These are phyloP conservation scores for Chitala chitala DNA, from an alignment of 2,113 vertebrate genomes.

Conservation along the genomic window DNA sequence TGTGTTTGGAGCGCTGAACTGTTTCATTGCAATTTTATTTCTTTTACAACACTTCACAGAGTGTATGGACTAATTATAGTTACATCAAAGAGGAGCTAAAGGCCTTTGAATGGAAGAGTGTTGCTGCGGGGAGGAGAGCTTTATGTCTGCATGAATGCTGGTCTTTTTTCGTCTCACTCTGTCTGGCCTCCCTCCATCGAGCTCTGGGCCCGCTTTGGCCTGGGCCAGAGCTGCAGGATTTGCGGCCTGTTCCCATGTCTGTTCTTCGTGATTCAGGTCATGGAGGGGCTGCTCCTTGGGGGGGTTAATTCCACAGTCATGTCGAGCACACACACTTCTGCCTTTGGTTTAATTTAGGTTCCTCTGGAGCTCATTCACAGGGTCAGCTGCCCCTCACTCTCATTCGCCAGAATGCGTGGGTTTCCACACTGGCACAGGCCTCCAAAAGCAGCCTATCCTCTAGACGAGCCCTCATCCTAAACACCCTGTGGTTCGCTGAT, in stretches of 20 bases:
- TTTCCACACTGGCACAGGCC: constrained; percentile 13
- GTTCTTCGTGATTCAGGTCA: background rate
- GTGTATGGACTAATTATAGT: constrained; percentile 67
- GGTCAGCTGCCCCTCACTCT: no score
- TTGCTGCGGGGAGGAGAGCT: constrained; percentile 42
- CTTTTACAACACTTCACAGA: constrained; percentile 62
- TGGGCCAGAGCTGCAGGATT: background rate
- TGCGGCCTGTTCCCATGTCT: constrained; percentile 7
- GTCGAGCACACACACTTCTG: background rate
- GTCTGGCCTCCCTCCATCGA: constrained; percentile 24
- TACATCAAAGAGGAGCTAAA: constrained; percentile 66
- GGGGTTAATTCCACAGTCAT: background rate
- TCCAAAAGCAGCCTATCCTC: constrained; percentile 24
- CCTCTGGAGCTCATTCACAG: background rate
- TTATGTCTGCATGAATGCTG: constrained; percentile 26
- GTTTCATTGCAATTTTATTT: constrained; percentile 66
- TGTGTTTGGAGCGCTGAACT: constrained; percentile 55
- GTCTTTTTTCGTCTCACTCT: constrained; percentile 28
- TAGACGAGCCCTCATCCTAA: background rate
- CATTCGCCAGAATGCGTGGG: no score
- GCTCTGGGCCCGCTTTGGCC: constrained; percentile 10
- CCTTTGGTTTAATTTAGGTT: constrained; percentile 20
- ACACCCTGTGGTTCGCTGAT: background rate
- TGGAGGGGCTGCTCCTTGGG: background rate
- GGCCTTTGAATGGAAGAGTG: constrained; percentile 58